phyloP scores from a whole-genome alignment of 2,797 vertebrate genomes.

The Hemitrygon akajei region DNA sequence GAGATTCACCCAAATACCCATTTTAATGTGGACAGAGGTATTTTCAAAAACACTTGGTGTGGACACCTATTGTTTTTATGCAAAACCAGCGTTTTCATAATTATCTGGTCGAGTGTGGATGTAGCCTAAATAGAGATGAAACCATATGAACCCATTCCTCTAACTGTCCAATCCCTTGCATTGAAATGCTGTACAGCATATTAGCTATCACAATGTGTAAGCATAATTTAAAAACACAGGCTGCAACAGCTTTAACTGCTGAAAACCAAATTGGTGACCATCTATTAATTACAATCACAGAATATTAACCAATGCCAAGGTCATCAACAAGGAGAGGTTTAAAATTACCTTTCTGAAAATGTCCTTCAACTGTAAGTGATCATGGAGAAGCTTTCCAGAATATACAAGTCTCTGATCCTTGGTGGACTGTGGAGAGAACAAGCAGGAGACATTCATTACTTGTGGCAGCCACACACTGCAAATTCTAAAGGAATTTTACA shows the following conservation, averaged over 20 bases:
- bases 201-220: background rate
- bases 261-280: background rate
- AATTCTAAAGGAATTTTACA: too few relatives aligned
- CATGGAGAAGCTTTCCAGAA: slow-evolving; percentile 88
- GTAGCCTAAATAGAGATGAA: background rate
- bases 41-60: too few relatives aligned
- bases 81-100: too few relatives aligned
- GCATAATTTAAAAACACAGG: background rate
- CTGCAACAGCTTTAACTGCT: background rate
- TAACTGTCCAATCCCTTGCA: background rate
- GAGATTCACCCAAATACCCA: too few relatives aligned
- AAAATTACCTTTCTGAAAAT: slow-evolving; percentile 84
- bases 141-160: too few relatives aligned
- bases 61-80: too few relatives aligned
- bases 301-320: background rate
- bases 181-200: background rate
- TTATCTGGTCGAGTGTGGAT: too few relatives aligned
- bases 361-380: slow-evolving; percentile 87
- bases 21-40: too few relatives aligned
- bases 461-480: background rate
- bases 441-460: slow-evolving; percentile 41
- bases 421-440: slow-evolving; percentile 68
- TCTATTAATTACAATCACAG: background rate
- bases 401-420: slow-evolving; percentile 95
- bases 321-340: background rate